These are phyloP conservation scores for Emydura subglobosa DNA, from an alignment of 2,113 vertebrate genomes.

Conservation along the genomic window DNA sequence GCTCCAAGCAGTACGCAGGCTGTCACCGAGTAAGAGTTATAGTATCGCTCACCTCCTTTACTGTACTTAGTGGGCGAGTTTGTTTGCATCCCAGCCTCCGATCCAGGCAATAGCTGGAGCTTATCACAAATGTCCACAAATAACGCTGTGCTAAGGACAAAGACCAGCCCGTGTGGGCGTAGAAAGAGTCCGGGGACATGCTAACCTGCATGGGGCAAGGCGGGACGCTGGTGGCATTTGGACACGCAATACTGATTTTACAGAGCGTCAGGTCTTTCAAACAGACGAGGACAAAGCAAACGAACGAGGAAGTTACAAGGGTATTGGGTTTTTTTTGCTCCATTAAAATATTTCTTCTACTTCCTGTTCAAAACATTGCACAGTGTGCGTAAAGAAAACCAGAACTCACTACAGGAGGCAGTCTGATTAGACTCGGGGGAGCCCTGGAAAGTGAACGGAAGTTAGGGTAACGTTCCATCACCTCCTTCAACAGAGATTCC, in stretches of 20 bases:
- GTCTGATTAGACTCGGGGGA: neutral
- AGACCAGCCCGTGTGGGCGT: no score
- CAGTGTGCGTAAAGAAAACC: neutral
- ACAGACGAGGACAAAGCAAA: neutral
- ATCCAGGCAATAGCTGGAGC: neutral
- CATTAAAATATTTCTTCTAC: neutral
- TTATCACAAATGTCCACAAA: neutral
- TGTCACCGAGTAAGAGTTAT: neutral
- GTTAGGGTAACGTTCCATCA: no score
- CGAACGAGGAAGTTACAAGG: neutral
- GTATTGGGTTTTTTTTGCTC: neutral
- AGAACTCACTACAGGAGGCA: neutral
- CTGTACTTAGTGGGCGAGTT: neutral
- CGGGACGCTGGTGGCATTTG: neutral
- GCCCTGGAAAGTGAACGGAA: neutral
- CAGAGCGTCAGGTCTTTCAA: neutral
- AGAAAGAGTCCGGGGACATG: neutral
- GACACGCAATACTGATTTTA: neutral
- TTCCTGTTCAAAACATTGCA: neutral
- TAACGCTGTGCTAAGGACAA: neutral
- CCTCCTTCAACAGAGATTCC: neutral
- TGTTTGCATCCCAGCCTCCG: neutral
- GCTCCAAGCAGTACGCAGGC: neutral
- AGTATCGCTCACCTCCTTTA: neutral
- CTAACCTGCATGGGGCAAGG: neutral